These are phyloP conservation scores for Pilophorus perplexus DNA, from an alignment of 2,888 invertebrate species.

Conservation along the genomic window DNA sequence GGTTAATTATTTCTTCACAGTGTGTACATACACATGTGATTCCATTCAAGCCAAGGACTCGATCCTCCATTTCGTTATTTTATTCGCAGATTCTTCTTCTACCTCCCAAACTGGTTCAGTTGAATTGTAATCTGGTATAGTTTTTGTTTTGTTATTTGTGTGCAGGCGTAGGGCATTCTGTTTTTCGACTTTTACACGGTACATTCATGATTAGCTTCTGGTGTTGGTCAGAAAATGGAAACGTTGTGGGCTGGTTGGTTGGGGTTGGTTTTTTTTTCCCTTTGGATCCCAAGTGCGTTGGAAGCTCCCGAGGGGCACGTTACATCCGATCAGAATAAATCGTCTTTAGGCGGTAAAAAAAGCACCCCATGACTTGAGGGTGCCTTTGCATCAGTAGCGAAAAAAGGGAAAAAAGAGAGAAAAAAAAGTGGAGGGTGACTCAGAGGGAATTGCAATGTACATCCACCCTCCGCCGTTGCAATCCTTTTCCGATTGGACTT, in stretches of 20 bases:
- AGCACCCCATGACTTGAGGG: constrained; percentile 39
- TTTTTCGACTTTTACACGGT: no score
- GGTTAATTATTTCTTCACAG: no score
- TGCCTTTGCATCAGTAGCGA: constrained; percentile 36
- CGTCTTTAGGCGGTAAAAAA: constrained; percentile 43
- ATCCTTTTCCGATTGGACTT: constrained; percentile 39
- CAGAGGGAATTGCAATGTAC: constrained; percentile 36
- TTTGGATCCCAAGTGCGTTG: constrained; percentile 21
- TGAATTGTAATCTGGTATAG: no score
- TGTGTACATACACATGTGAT: no score
- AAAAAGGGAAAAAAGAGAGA: constrained; percentile 23
- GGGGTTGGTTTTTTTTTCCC: constrained; percentile 9
- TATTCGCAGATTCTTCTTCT: no score
- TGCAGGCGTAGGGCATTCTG: no score
- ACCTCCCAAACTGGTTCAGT: no score
- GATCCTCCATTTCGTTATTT: no score
- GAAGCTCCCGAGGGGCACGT: constrained; percentile 42
- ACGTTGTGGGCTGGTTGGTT: neutral
- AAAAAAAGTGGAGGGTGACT: constrained; percentile 33
- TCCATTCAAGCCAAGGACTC: no score
- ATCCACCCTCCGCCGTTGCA: constrained; percentile 16
- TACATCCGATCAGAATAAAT: constrained; percentile 44
- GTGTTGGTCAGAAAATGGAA: neutral
- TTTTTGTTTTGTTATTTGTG: no score
- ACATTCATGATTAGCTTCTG: no score